A percentile compares a stretch with the other conserved stretches of the same genome.
Evolutionary conservation across 2,888 invertebrate species (phyloP).

Genomic region (Endomychus coccineus): DNA sequence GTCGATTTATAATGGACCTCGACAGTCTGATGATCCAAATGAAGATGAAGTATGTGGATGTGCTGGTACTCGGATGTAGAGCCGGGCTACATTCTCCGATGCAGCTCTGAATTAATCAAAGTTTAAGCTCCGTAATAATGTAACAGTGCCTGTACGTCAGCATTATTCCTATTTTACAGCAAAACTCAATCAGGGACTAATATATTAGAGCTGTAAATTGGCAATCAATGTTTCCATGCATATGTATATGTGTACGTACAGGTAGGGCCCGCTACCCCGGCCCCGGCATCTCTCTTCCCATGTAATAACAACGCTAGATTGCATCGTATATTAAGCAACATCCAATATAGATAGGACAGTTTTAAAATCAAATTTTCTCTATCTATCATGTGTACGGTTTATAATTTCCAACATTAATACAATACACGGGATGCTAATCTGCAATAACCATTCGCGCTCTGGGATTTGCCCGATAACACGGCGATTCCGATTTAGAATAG

Average conservation of each 20-base stretch:
- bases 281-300: conserved; percentile 25
- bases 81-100: conserved; percentile 20
- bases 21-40: too few species aligned
- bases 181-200: conserved; percentile 48
- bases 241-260: conserved; percentile 39
- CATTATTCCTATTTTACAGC: conserved; percentile 48
- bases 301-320: conserved; percentile 45
- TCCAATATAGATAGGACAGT: conserved; percentile 45
- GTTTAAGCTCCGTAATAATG: conserved; percentile 46
- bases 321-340: conserved; percentile 47
- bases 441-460: conserved; percentile 44
- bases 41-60: conserved; percentile 29
- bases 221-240: conserved; percentile 49
- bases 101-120: conserved; percentile 45
- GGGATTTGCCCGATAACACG: conserved; percentile 38
- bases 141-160: conserved; percentile 43
- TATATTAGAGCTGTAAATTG: conserved; percentile 49
- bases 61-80: background rate
- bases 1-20: too few species aligned
- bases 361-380: conserved; percentile 48
- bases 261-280: conserved; percentile 9
- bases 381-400: conserved; percentile 44
- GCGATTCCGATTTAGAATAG: conserved; percentile 34
- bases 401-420: conserved; percentile 46
- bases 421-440: conserved; percentile 46